Evolutionary conservation across 2,113 vertebrate genomes (phyloP).

Genomic region (Oncorhynchus kisutch): DNA sequence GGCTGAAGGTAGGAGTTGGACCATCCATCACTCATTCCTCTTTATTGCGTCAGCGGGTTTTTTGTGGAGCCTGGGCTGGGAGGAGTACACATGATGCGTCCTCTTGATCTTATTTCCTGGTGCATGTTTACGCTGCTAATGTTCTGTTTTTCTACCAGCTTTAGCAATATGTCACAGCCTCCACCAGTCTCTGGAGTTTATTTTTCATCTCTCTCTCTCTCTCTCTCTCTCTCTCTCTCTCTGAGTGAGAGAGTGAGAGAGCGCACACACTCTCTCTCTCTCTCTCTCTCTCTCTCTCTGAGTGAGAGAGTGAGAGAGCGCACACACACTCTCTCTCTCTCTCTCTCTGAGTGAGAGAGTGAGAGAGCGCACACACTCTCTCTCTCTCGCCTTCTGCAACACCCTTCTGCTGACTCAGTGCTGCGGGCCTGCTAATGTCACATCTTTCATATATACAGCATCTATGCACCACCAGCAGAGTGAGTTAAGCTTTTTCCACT

Average conservation of each 20-base stretch:
- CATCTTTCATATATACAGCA: slow-evolving; percentile 32
- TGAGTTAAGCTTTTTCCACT: slow-evolving; percentile 4
- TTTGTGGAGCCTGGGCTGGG: neutral
- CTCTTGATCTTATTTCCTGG: neutral
- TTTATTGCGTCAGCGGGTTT: neutral
- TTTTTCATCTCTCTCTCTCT: neutral
- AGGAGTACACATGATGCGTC: neutral
- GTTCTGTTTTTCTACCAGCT: neutral
- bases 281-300: neutral
- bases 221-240: neutral
- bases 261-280: neutral
- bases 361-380: neutral
- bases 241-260: too few species aligned
- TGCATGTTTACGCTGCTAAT: neutral
- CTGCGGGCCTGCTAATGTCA: slow-evolving; percentile 52
- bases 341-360: neutral
- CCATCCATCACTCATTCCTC: neutral
- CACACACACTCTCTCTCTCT: neutral
- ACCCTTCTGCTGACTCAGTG: slow-evolving; percentile 51
- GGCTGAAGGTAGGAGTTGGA: neutral
- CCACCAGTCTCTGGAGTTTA: neutral
- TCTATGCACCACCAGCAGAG: slow-evolving; percentile 45
- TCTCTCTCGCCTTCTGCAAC: slow-evolving; percentile 27
- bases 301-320: too few species aligned
- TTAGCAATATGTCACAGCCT: neutral